Conservation (phyloP, 2,113 vertebrate genomes). For the Tachysurus vachellii region DNA sequence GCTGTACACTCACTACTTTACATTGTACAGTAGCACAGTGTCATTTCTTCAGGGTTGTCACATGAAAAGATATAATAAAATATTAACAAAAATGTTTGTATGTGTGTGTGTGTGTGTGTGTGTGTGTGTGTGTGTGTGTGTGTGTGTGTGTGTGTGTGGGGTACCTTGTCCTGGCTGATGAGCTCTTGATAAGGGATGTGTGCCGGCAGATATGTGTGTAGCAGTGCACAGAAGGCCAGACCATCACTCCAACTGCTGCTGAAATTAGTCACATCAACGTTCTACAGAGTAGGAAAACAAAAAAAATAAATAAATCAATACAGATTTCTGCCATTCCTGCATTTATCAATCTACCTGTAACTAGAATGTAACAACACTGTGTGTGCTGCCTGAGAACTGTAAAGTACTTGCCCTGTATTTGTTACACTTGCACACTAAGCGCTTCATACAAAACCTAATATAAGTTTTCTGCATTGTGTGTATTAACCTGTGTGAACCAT, state of each 20-base stretch:
- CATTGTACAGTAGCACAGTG: too few relatives aligned
- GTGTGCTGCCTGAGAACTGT: background rate
- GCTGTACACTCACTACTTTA: too few relatives aligned
- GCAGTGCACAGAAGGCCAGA: constrained; percentile 86
- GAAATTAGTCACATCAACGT: constrained; percentile 93
- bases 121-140: constrained; percentile 6
- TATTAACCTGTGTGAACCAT: background rate
- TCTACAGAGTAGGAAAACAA: constrained; percentile 66
- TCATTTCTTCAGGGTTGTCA: too few relatives aligned
- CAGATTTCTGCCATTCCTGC: background rate
- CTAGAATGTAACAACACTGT: background rate
- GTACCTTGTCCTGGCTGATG: constrained; percentile 87
- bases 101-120: too few relatives aligned
- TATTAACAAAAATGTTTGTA: too few relatives aligned
- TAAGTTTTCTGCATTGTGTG: background rate
- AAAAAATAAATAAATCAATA: background rate
- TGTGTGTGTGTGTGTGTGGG: constrained; percentile 15
- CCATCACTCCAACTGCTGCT: constrained; percentile 95
- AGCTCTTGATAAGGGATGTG: constrained; percentile 93
- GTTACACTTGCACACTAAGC: background rate
- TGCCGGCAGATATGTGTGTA: constrained; percentile 88
- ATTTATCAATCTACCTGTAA: background rate
- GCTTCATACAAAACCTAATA: too few relatives aligned
- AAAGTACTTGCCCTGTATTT: background rate
- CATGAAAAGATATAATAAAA: too few relatives aligned